A percentile compares a stretch with the other conserved stretches of the same genome.
These are phyloP conservation scores for Chelonus formosanus DNA, from an alignment of 2,888 invertebrate species.

Conservation along the genomic window DNA sequence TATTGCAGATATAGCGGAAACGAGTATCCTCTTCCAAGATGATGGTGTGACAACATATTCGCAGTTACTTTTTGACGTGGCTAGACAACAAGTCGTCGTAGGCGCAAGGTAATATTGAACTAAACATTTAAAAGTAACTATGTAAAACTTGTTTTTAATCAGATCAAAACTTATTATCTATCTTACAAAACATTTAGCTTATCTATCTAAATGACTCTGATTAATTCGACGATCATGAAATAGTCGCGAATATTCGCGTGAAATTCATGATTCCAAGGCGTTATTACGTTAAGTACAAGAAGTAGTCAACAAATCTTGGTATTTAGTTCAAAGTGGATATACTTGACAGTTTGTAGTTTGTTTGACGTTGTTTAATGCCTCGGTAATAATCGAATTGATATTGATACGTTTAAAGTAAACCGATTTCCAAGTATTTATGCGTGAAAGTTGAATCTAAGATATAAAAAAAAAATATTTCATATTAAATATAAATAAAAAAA, in stretches of 20 bases:
- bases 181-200: not conserved
- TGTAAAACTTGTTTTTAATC: conserved; percentile 16
- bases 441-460: not conserved
- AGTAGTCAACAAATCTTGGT: not conserved
- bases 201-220: conserved; percentile 4
- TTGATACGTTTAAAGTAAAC: conserved; percentile 4
- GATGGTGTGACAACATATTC: conserved; percentile 80
- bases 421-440: not conserved
- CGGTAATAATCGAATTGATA: conserved; percentile 8
- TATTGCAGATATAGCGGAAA: conserved; percentile 73
- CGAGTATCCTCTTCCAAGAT: conserved; percentile 70
- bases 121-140: conserved; percentile 2
- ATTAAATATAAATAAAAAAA: not conserved
- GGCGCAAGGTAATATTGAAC: conserved; percentile 81
- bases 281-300: not conserved
- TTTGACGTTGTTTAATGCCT: conserved; percentile 5
- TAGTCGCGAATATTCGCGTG: too few relatives aligned
- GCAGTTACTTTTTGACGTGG: conserved; percentile 86
- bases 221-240: conserved; percentile 1
- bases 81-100: conserved; percentile 86
- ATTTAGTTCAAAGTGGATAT: conserved; percentile 15
- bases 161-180: conserved; percentile 6
- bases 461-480: not conserved
- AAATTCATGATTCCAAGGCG: not conserved
- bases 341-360: too few relatives aligned